Base-by-base conservation (phyloP, 2,888 invertebrate species). In the Biston stratarius region DNA sequence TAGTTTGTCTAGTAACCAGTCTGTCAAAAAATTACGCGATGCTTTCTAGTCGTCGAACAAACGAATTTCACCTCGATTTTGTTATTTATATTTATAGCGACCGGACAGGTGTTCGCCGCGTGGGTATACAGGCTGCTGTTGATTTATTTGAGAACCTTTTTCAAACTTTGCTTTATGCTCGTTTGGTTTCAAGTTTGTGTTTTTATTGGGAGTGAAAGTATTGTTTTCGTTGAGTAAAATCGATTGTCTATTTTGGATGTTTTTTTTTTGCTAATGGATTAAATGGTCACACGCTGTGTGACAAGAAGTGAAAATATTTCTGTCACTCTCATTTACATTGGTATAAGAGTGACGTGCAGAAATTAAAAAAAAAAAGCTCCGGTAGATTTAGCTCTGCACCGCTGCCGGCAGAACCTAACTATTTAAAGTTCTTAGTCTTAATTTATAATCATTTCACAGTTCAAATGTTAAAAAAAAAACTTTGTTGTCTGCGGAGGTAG, bases 61-160 rank as follows among this genome's bases (percentile, higher is more conserved):
- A 85, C 83, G 85, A 86, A 91, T 91, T 91, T 90, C 88, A 87
- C 89, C 82, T 83, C 83, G 83, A 88, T 88, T 86, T 79, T 80
- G 85, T 88, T 87, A 91, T 92, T 91, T 89, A 92, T 89, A 83
- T 74, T 74, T 75, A 74, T 70, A 73, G 70, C 74, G 81, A 78
- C 75, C 72, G 77, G 83, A 88, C 91, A 92, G 92, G 92, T 92
- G 92, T 83, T 76, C 74, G 73, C 56, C 72, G 71, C 65, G 68
- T 63, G 63, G 67, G 58, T 75, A 77, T 86, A 90, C 85, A 88
- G 83, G 79, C 58, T 84, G 90, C 70, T 80, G 42, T 52, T 61
- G 59, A 62, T 73, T 61, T 63, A 59, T 51, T 52, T 65, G 56
- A 57, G 64, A 59, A 67, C 64, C 63, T 61, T 69, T 68, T 66